These are phyloP conservation scores for Eulacestoma nigropectus DNA, from an alignment of 2,113 vertebrate species.

Conservation along the genomic window DNA sequence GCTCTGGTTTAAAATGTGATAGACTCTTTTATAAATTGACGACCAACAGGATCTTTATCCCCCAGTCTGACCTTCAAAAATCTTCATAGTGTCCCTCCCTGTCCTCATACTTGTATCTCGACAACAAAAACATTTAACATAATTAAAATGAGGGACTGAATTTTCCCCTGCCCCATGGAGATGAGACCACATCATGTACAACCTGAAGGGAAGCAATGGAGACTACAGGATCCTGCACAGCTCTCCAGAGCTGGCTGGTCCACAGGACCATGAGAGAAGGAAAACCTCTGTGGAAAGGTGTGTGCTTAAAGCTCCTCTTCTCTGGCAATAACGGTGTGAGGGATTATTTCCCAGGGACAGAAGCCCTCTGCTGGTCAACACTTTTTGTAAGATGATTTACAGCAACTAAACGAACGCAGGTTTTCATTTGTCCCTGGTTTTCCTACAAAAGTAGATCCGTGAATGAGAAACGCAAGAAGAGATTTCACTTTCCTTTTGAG, in stretches of 20 bases:
- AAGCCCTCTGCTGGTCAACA: constrained; percentile 78
- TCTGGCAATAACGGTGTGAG: not conserved
- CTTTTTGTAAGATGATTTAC: not conserved
- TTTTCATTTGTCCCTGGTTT: not conserved
- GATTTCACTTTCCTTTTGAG: not conserved
- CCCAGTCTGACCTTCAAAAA: not conserved
- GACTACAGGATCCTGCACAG: not conserved
- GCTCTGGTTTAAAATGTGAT: not conserved
- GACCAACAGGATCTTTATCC: not conserved
- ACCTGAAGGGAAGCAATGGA: not conserved
- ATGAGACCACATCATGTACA: rapidly evolving
- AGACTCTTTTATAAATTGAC: not conserved
- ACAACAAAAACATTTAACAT: not conserved
- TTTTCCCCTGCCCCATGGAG: not conserved
- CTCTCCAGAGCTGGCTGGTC: not conserved
- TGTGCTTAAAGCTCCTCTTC: not conserved
- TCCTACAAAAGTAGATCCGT: not conserved
- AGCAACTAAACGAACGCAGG: not conserved
- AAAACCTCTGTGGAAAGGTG: not conserved
- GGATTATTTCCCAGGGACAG: constrained; percentile 66
- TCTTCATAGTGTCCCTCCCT: not conserved
- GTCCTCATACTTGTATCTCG: not conserved
- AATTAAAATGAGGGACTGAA: not conserved
- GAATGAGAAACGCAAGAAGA: not conserved
- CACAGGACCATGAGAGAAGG: not conserved